Base-by-base conservation (phyloP, 1,140 invertebrate genomes). In the Cyphomyrmex costatus region DNA sequence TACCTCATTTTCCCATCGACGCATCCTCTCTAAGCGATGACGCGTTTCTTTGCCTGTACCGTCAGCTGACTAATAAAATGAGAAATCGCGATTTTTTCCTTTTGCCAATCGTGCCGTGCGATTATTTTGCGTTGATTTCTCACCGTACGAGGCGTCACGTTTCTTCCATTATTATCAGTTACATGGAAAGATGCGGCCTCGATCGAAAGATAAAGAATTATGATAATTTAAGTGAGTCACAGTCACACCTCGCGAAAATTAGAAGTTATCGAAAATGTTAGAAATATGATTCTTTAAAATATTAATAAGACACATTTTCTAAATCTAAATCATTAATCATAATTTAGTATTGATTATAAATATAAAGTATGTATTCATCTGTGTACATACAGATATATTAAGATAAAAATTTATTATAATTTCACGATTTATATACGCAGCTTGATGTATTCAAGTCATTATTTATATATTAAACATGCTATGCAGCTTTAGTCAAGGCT, bases 141-240 rank as follows among this genome's bases (percentile, higher is more conserved):
- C 63, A 70, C 6, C 24, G 58, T 27, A 19, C 33, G 71, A 27
- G 60, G 46, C 42, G 36, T 82, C 66, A 58, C 21, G 77, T 80
- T 33, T 70, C 8, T 74, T 83, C 49, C 14, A 73, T 83, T 73
- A 73, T 83, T 83, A 83, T 83, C 79, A 83, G 24, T 83, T 83
- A 73, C 19, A 3, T 8, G 36, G 36, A 83, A 33, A 74, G 66
- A 73, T 46, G 56, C 24, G 27, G 21, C 53, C 51, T 46, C 42
- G 79, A 60, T 82, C 36, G 14, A 14, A 33, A 74, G 68, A 73
- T 61, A 83, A 73, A 53, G 1, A 51, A 70, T 68, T 83, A 30
- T 60, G 24, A 8, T 74, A 73, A 82, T 60, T 73, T 6, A 16
- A 36, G 24, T 36, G 56, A 36, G 3, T 66, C n/a, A 49, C 6